Evolutionary conservation across 2,888 invertebrate genomes (phyloP), one percentile per base, ranked within the genome.

Genomic region (Limenitis camilla): DNA sequence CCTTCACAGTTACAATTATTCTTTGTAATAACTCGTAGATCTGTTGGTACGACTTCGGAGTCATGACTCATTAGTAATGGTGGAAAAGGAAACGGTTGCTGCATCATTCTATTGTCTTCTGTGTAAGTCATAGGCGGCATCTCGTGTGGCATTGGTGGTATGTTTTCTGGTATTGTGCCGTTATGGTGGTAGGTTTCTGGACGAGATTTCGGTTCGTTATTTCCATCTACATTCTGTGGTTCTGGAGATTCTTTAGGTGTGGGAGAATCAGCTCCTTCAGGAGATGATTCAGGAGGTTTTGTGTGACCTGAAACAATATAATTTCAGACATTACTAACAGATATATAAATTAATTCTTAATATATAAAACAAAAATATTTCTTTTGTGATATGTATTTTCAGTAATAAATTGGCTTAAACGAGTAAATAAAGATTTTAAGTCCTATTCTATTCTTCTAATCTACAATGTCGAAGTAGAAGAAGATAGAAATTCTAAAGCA

Each of bases 221-320:
- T 68, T 43, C 71, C 76, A n/a, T 86, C 83, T 35, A 72, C 49
- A 1, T 58, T n/a, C 0, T 66, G 65, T 4, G 81, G 81, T 49
- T 85, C 87, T 1, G 85, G 81, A 0, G 84, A 81, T 6, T 79
- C 81, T 60, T 84, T 84, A 5, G 77, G 83, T 4, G 74, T 74
- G 27, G 85, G 81, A 1, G 88, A 87, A 36, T 82, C 81, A 0
- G 78, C 71, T 0, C 77, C 78, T 61, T 85, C 83, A 7, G 87
- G 84, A 5, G 87, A 85, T 2, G 86, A 85, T 51, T 85, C 84
- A 5, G 81, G 76, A 19, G 81, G 85, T 62, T 88, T 87, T 0
- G 77, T 68, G 48, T 87, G 87, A 52, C 83, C 88, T 88, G 71
- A 19, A 59, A 60, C 9, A 49, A 44, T 39, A 33, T 28, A 6